Percentiles rank a stretch among this genome's conserved stretches.
phyloP scores from a whole-genome alignment of 1,140 invertebrate species.

The Caenorhabditis inopinata region DNA sequence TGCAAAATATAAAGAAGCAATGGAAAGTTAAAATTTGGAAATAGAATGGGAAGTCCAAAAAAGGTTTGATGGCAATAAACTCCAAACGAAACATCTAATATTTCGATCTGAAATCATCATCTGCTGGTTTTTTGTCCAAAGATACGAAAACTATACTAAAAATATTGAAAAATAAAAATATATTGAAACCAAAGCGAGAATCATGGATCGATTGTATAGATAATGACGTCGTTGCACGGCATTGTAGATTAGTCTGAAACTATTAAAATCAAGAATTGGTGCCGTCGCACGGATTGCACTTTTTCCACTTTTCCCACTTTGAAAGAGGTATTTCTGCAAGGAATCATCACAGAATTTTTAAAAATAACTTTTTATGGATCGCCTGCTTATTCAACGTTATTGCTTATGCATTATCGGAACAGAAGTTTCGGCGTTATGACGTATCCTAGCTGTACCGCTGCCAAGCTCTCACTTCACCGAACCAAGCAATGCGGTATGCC shows the following conservation, averaged over 20 bases:
- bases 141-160: not conserved
- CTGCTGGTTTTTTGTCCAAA: not conserved
- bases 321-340: too few relatives aligned
- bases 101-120: not conserved
- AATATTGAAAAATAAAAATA: conserved; percentile 31
- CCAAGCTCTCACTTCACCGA: too few relatives aligned
- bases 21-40: conserved; percentile 35
- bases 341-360: too few relatives aligned
- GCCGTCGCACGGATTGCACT: too few relatives aligned
- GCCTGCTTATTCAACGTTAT: too few relatives aligned
- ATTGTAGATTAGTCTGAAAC: conserved; percentile 9
- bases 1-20: conserved; percentile 1
- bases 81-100: conserved; percentile 35
- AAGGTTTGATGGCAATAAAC: conserved; percentile 29
- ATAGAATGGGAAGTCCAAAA: conserved; percentile 15
- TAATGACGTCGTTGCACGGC: conserved; percentile 19
- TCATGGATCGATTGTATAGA: conserved; percentile 12
- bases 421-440: too few relatives aligned
- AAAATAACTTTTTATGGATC: too few relatives aligned
- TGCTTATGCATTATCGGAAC: too few relatives aligned
- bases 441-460: too few relatives aligned
- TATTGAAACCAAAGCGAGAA: not conserved
- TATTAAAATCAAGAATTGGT: not conserved
- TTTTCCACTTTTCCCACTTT: too few relatives aligned
- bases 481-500: too few relatives aligned